Evolutionary conservation across 2,888 invertebrate species (phyloP), one percentile per base, ranked within the genome.

Genomic region (Microchrysa polita): DNA sequence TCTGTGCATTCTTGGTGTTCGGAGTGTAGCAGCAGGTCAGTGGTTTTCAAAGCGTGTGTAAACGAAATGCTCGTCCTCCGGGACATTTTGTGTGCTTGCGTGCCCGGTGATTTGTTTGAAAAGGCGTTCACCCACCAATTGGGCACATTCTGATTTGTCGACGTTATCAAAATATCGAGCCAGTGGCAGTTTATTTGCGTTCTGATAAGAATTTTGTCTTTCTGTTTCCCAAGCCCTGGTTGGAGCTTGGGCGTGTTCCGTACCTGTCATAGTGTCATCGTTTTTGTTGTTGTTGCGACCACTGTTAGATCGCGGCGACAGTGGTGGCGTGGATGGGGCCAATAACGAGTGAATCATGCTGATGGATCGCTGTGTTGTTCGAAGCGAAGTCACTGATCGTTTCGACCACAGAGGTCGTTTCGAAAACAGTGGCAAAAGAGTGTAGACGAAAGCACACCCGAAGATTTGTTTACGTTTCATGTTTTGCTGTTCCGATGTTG

Each of bases 1-100:
- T 55, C 52, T 67, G 67, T 74, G 72, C 61, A 48, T 57, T 18
- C 61, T 74, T 5, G 63, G 73, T 73, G 69, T 48, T 60, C 65
- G 65, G 42, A 71, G 65, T 65, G 73, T 73, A 52, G 53, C 52
- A 73, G 60, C 76, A 76, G 76, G 76, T 76, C 71, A 76, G 27
- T 34, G 27, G 74, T 72, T n/a, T n/a, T n/a, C 72, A 67, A 53
- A 57, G 10, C 42, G n/a, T n/a, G n/a, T n/a, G n/a, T 52, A 55
- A 22, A 40, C 10, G 42, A 73, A 63, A 22, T 40, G 16, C 34
- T 20, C 16, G 65, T 27, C 20, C 27, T 18, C 1, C 18, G n/a
- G 23, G 52, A n/a, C 23, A n/a, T n/a, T 48, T 18, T 34, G 23
- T 5, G n/a, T n/a, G 7, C 44, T 27, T 16, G 2, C 18, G 42